phyloP scores from a whole-genome alignment of 2,797 vertebrate species.

The Acomys russatus region DNA sequence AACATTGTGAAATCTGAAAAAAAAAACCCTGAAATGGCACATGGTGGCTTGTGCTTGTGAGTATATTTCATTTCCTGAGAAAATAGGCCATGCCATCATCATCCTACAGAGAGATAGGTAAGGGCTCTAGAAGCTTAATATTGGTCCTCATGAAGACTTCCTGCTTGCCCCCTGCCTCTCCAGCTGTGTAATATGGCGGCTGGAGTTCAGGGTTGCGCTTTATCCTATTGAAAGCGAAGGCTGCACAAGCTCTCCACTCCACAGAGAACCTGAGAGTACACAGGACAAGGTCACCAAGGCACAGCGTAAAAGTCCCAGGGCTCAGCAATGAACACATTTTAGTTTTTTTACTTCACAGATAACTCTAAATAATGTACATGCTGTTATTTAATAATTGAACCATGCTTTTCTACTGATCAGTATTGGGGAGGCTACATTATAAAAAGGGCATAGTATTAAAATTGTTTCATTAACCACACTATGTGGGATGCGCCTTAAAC shows the following conservation, averaged over 20 bases:
- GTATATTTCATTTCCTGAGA: background rate
- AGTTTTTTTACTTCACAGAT: background rate
- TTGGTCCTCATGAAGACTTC: background rate
- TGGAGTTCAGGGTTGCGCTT: background rate
- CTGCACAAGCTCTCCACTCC: background rate
- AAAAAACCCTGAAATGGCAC: background rate
- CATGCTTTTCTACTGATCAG: background rate
- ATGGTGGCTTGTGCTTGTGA: background rate
- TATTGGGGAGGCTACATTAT: background rate
- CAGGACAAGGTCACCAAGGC: background rate
- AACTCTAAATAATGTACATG: constrained; percentile 20
- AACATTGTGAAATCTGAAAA: background rate
- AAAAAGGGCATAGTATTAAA: constrained; percentile 80
- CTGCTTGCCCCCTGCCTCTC: background rate
- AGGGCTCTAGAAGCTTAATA: background rate
- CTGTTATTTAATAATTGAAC: background rate
- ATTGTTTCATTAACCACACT: constrained; percentile 67
- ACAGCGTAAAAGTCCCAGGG: background rate
- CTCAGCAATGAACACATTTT: background rate
- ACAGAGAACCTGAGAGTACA: background rate
- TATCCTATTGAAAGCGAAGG: background rate
- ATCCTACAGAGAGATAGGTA: background rate
- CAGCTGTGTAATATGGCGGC: background rate
- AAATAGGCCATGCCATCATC: background rate
- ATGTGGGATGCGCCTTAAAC: constrained; percentile 78